A percentile compares a stretch with the other conserved stretches of the same genome.
phyloP scores from a whole-genome alignment of 2,113 vertebrate genomes.

The Monarcha castaneiventris region DNA sequence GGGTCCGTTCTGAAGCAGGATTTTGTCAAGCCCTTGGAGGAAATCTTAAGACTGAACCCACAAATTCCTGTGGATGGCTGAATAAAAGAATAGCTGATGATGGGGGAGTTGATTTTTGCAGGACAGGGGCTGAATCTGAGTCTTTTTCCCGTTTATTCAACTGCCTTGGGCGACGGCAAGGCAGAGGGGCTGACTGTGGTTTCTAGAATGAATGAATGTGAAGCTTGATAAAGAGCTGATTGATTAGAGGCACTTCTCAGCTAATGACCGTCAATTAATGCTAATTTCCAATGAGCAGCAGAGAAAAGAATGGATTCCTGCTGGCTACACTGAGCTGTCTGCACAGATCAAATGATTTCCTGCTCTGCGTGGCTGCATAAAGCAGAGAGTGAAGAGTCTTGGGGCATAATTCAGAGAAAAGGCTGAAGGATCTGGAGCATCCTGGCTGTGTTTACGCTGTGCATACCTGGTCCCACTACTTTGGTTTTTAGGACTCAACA shows the following conservation, averaged over 20 bases:
- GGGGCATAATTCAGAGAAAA: neutral
- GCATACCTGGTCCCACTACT: neutral
- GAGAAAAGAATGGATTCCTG: neutral
- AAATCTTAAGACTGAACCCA: neutral
- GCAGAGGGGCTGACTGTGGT: neutral
- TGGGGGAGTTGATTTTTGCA: neutral
- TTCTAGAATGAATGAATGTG: neutral
- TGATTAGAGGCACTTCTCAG: conserved; percentile 23
- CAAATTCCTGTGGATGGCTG: neutral
- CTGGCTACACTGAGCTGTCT: neutral
- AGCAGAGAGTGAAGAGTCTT: neutral
- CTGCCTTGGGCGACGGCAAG: neutral
- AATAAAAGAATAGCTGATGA: neutral
- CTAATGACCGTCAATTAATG: conserved; percentile 29
- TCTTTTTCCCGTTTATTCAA: neutral
- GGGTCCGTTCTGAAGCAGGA: neutral
- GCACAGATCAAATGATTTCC: neutral
- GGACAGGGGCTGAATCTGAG: neutral
- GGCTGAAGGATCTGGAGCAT: neutral
- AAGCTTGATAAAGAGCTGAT: neutral
- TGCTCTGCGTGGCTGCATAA: neutral
- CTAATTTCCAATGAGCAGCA: neutral
- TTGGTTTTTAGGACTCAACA: neutral
- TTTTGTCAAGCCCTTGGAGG: neutral
- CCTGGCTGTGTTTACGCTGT: neutral